phyloP scores from a whole-genome alignment of 23 tunicate species.

The Botrylloides violaceus region DNA sequence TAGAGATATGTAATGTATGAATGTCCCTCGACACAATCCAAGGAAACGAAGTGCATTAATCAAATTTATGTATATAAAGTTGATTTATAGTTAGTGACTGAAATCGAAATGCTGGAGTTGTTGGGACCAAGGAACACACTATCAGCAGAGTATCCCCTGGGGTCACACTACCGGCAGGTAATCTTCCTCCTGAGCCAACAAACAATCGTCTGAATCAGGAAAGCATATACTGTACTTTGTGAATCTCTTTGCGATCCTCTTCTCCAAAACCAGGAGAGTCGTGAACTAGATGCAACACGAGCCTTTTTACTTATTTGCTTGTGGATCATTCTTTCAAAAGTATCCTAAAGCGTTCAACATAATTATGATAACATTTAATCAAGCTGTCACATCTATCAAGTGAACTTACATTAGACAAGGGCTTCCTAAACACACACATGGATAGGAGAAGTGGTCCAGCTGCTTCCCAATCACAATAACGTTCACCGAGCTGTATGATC shows the following conservation, averaged over 20 bases:
- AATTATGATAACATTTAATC: not conserved
- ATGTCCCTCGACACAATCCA: too few relatives aligned
- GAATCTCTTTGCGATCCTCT: slow-evolving; percentile 19
- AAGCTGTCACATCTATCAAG: not conserved
- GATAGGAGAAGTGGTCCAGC: slow-evolving; percentile 71
- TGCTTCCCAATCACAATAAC: slow-evolving; percentile 61
- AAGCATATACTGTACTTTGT: not conserved
- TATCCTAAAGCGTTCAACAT: slow-evolving; percentile 4
- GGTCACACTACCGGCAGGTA: too few relatives aligned
- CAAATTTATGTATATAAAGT: too few relatives aligned
- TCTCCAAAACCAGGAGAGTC: slow-evolving; percentile 29
- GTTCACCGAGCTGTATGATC: slow-evolving; percentile 53
- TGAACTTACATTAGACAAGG: slow-evolving; percentile 43
- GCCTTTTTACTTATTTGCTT: slow-evolving; percentile 13
- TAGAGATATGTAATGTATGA: too few relatives aligned
- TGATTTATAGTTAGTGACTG: too few relatives aligned
- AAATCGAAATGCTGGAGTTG: too few relatives aligned
- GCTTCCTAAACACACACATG: slow-evolving; percentile 48
- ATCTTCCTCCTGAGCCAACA: not conserved
- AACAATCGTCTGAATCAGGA: not conserved
- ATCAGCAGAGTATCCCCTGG: too few relatives aligned
- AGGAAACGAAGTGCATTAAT: too few relatives aligned
- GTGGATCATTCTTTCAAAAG: slow-evolving; percentile 7
- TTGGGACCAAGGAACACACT: too few relatives aligned
- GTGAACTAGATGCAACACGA: slow-evolving; percentile 1